Evolutionary conservation across 1,140 invertebrate species (phyloP).

Genomic region (Thalassaphorura encarpata): DNA sequence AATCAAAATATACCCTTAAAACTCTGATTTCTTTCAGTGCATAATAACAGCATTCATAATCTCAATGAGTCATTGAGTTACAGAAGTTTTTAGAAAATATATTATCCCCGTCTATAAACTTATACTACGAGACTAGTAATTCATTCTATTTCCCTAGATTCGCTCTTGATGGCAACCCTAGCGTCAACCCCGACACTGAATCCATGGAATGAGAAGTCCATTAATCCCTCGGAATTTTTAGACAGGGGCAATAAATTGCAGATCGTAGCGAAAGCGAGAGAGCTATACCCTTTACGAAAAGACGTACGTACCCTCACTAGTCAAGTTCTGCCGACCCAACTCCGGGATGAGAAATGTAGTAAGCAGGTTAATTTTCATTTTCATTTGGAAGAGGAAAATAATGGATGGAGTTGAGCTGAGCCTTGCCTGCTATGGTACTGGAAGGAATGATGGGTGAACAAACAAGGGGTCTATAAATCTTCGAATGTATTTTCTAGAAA

Average conservation of each 20-base stretch:
- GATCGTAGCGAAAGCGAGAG: not conserved
- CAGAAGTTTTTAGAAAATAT: not conserved
- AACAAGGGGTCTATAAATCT: conserved; percentile 27
- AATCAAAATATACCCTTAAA: too few relatives aligned
- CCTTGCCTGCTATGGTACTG: not conserved
- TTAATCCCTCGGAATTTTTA: conserved; percentile 11
- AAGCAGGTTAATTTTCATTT: conserved; percentile 22
- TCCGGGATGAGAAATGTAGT: conserved; percentile 14
- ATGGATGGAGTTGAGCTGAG: conserved; percentile 17
- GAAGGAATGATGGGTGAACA: conserved; percentile 24
- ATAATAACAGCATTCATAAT: not conserved
- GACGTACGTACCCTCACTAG: too few relatives aligned
- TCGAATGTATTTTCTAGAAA: conserved; percentile 3
- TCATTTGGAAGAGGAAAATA: conserved; percentile 17
- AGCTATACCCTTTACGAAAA: too few relatives aligned
- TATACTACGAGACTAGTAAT: too few relatives aligned
- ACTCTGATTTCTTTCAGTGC: not conserved
- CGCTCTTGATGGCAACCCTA: not conserved
- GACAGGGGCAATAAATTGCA: conserved; percentile 23
- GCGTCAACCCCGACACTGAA: not conserved
- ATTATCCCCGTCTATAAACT: not conserved
- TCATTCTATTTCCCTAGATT: not conserved
- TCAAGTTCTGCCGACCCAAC: too few relatives aligned
- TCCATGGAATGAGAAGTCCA: not conserved
- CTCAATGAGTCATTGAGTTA: too few relatives aligned